A percentile compares a stretch with the other conserved stretches of the same genome.
Evolutionary conservation across 2,113 vertebrate species (phyloP).

Genomic region (Holacanthus passer): DNA sequence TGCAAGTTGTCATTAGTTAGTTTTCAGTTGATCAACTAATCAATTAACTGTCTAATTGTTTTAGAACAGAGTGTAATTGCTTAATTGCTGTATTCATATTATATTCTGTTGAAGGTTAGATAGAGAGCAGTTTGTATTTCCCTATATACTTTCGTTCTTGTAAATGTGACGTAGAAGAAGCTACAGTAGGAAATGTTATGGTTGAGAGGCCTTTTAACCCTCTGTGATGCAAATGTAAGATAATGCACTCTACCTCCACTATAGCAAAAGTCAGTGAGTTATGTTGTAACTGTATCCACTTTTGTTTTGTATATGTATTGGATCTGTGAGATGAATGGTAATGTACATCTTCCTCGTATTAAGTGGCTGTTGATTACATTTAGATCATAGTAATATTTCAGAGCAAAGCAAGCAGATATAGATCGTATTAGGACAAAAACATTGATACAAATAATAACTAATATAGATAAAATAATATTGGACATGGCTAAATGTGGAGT

Average conservation of each 20-base stretch:
- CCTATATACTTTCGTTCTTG: not conserved
- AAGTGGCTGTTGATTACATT: not conserved
- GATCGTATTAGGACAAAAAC: too few relatives aligned
- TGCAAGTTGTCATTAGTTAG: not conserved
- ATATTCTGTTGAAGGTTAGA: not conserved
- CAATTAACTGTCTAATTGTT: constrained; percentile 4
- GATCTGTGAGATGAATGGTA: not conserved
- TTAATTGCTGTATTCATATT: not conserved
- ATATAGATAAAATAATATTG: not conserved
- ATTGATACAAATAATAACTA: not conserved
- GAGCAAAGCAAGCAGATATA: not conserved
- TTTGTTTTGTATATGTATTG: constrained; percentile 1
- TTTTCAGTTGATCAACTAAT: constrained; percentile 3
- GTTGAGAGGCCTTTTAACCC: not conserved
- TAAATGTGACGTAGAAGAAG: not conserved
- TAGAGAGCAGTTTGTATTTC: not conserved
- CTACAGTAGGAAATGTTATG: constrained; percentile 15
- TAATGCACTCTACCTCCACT: not conserved
- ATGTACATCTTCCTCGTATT: not conserved
- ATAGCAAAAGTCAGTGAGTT: constrained; percentile 12
- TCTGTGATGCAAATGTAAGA: not conserved
- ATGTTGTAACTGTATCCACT: constrained; percentile 7
- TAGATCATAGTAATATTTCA: not conserved
- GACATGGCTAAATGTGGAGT: not conserved
- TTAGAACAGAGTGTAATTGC: not conserved